Evolutionary conservation across 2,113 vertebrate genomes (phyloP).

Genomic region (Phocoena sinus): DNA sequence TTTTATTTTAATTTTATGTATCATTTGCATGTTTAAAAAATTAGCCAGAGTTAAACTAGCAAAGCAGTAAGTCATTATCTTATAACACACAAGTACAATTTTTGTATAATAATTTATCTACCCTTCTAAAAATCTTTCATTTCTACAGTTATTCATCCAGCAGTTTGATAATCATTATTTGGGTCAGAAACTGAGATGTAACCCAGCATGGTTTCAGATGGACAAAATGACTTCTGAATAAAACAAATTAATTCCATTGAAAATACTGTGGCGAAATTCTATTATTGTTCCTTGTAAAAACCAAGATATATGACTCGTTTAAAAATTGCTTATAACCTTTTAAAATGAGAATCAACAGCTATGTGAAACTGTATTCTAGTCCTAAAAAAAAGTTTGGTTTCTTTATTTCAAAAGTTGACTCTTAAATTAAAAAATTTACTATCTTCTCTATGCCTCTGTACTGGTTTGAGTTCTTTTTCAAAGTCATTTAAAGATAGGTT

Average conservation of each 20-base stretch:
- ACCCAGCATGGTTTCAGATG: neutral
- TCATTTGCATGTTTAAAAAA: neutral
- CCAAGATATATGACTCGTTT: neutral
- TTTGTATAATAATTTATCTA: neutral
- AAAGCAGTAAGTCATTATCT: neutral
- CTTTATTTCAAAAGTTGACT: neutral
- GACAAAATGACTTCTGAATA: conserved; percentile 7
- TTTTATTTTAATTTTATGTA: neutral
- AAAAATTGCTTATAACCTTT: neutral
- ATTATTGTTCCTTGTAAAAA: neutral
- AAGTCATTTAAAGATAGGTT: neutral
- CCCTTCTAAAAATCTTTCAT: neutral
- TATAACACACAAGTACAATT: neutral
- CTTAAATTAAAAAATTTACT: neutral
- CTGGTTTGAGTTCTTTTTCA: neutral
- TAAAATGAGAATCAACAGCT: neutral
- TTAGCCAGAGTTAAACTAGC: neutral
- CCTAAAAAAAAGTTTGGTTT: neutral
- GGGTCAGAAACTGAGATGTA: neutral
- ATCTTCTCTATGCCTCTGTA: neutral
- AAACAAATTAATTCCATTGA: neutral
- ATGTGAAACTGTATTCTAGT: neutral
- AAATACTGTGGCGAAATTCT: neutral
- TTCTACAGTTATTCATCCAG: neutral
- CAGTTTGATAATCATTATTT: neutral